These are phyloP conservation scores for Parazoanthus swiftii DNA, from an alignment of 92 coral and sea anemone species.

Conservation along the genomic window DNA sequence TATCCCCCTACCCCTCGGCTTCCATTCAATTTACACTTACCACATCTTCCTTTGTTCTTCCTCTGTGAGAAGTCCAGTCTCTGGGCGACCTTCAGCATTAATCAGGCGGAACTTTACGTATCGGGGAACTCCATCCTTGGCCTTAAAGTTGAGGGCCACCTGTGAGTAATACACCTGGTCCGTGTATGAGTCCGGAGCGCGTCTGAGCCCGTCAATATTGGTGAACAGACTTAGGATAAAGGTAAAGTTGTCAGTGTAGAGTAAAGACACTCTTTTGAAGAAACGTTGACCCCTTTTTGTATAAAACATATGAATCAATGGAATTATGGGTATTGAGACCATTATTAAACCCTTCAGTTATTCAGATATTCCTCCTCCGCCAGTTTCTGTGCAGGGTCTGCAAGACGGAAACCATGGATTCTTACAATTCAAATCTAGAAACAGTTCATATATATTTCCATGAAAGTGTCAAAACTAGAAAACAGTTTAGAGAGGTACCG, in stretches of 20 bases:
- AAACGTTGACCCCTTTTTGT: no score
- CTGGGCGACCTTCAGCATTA: slow-evolving; percentile 64
- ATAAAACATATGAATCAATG: no score
- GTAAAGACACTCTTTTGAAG: neutral
- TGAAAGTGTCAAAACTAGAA: no score
- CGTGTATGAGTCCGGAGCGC: slow-evolving; percentile 64
- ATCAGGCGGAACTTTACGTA: slow-evolving; percentile 73
- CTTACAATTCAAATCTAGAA: no score
- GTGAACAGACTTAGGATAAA: slow-evolving; percentile 28
- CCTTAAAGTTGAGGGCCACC: slow-evolving; percentile 64
- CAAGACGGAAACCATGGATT: no score
- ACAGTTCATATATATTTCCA: no score
- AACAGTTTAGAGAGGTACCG: no score
- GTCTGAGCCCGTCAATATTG: slow-evolving; percentile 52
- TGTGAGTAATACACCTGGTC: slow-evolving; percentile 74
- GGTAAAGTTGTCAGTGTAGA: neutral
- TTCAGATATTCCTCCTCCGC: no score
- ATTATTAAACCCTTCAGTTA: no score
- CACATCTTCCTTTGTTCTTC: slow-evolving; percentile 73
- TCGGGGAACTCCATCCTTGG: slow-evolving; percentile 64
- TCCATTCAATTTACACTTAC: slow-evolving; percentile 38
- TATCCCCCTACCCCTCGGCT: no score
- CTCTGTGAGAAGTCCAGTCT: slow-evolving; percentile 71
- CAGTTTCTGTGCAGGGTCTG: no score
- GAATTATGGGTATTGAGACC: no score